Evolutionary conservation across 2,113 vertebrate species (phyloP).

Genomic region (Paramisgurnus dabryanus): DNA sequence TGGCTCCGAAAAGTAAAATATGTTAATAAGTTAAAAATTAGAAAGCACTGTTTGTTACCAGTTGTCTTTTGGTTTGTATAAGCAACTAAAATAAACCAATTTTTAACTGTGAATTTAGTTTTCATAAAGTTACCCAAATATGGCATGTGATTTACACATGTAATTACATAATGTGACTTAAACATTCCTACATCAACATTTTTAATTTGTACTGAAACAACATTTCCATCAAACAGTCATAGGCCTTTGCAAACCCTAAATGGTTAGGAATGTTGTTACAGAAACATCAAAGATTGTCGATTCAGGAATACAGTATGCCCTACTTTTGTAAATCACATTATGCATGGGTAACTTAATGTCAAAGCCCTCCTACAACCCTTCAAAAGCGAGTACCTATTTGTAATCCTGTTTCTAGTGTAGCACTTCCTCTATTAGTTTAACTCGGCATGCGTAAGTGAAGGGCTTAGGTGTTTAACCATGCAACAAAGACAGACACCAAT

Average conservation of each 20-base stretch:
- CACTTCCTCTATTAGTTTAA: conserved; percentile 15
- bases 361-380: background rate
- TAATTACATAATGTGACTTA: too few relatives aligned
- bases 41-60: too few relatives aligned
- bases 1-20: too few relatives aligned
- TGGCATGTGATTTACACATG: too few relatives aligned
- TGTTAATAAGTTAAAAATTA: too few relatives aligned
- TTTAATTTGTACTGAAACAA: too few relatives aligned
- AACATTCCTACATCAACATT: too few relatives aligned
- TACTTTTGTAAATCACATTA: conserved; percentile 11
- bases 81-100: too few relatives aligned
- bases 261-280: background rate
- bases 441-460: background rate
- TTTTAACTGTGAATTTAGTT: too few relatives aligned
- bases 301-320: background rate
- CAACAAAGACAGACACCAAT: conserved; percentile 24
- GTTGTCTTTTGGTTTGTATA: too few relatives aligned
- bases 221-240: too few relatives aligned
- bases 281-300: background rate
- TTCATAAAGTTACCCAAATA: too few relatives aligned
- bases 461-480: conserved; percentile 9
- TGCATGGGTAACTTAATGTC: conserved; percentile 6
- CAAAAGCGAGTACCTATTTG: background rate
- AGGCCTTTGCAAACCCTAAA: background rate
- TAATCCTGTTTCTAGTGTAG: conserved; percentile 30